These are phyloP conservation scores for Mamestra configurata DNA, from an alignment of 1,140 invertebrate genomes.

Conservation along the genomic window DNA sequence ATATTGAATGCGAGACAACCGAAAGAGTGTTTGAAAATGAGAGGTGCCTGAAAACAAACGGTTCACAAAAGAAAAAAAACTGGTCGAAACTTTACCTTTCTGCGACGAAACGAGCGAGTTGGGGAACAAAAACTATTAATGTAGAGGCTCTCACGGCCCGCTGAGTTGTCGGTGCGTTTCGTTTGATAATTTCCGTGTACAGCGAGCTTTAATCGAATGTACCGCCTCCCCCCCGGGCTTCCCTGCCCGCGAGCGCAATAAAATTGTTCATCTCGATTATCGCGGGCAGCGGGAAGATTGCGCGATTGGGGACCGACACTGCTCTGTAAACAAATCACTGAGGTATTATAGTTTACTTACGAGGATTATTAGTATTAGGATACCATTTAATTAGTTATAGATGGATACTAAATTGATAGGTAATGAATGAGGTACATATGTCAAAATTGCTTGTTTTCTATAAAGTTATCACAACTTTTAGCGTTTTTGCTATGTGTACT, in stretches of 20 bases:
- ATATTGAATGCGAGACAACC: constrained; percentile 48
- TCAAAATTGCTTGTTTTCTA: too few relatives aligned
- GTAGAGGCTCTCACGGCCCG: constrained; percentile 80
- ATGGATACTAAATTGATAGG: too few relatives aligned
- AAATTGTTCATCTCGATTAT: constrained; percentile 78
- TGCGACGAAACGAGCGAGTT: constrained; percentile 74
- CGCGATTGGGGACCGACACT: constrained; percentile 46
- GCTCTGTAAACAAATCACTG: constrained; percentile 9
- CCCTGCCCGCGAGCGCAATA: constrained; percentile 64
- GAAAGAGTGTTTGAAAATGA: constrained; percentile 66
- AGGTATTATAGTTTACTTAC: not conserved
- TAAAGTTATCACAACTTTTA: too few relatives aligned
- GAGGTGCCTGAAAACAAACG: constrained; percentile 68
- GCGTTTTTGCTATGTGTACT: too few relatives aligned
- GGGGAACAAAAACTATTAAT: constrained; percentile 85
- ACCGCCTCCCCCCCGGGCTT: constrained; percentile 54
- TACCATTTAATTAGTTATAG: not conserved
- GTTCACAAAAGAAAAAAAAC: constrained; percentile 69
- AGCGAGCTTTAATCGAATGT: constrained; percentile 83
- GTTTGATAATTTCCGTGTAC: constrained; percentile 86
- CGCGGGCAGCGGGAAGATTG: constrained; percentile 56
- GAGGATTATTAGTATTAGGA: too few relatives aligned
- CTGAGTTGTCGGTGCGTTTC: constrained; percentile 83
- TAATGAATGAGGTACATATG: too few relatives aligned
- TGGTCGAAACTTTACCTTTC: constrained; percentile 72